Evolutionary conservation across 2,797 vertebrate species (phyloP).

Genomic region (Leptatherina wallacei): DNA sequence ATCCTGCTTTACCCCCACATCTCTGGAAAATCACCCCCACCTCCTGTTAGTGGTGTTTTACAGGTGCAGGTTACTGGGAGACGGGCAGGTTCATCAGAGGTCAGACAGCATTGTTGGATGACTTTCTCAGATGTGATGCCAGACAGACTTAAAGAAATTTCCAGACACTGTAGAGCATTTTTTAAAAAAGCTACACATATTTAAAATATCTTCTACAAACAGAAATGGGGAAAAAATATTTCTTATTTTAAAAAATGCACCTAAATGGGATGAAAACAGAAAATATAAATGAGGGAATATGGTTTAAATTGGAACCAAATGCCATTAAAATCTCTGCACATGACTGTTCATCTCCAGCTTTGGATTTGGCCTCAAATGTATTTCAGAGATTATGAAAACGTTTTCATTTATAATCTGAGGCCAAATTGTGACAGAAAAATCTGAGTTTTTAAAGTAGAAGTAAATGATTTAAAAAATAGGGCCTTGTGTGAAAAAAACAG

Average conservation of each 20-base stretch:
- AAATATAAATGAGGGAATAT: not conserved
- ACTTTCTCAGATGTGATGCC: slow-evolving; percentile 14
- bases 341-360: not conserved
- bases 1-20: not conserved
- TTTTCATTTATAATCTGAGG: not conserved
- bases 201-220: not conserved
- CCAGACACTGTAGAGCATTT: not conserved
- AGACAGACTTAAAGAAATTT: not conserved
- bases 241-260: not conserved
- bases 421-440: not conserved
- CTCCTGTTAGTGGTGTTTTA: slow-evolving; percentile 50
- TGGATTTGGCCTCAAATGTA: not conserved
- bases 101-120: slow-evolving; percentile 40
- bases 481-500: not conserved
- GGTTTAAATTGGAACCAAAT: not conserved
- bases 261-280: not conserved
- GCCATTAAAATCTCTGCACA: not conserved
- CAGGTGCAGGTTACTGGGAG: slow-evolving; percentile 50
- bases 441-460: not conserved
- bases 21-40: slow-evolving; percentile 3
- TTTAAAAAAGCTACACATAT: too few relatives aligned
- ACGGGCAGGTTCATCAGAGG: slow-evolving; percentile 47
- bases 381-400: not conserved
- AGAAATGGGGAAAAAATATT: not conserved
- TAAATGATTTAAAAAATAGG: not conserved